phyloP scores from a whole-genome alignment of 2,113 vertebrate species.

The Tylochromis polylepis region DNA sequence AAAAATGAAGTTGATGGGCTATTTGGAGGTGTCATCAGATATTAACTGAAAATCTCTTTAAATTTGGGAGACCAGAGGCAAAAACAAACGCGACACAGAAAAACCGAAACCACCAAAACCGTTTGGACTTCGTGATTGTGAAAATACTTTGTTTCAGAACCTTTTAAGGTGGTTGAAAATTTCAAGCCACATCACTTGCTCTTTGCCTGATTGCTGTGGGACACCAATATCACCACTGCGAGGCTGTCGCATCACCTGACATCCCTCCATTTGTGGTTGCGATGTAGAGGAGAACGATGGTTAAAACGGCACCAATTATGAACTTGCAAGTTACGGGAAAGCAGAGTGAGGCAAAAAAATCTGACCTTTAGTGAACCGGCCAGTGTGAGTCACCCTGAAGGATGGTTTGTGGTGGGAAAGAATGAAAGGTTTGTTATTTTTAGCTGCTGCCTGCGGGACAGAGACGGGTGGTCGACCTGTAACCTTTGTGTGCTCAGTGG shows the following conservation, averaged over 20 bases:
- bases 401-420: not conserved
- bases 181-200: not conserved
- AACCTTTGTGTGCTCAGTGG: not conserved
- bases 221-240: not conserved
- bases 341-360: not conserved
- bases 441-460: not conserved
- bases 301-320: not conserved
- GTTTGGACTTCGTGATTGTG: not conserved
- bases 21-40: not conserved
- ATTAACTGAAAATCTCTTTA: not conserved
- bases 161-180: not conserved
- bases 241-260: not conserved
- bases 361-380: not conserved
- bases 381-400: not conserved
- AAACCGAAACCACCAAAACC: not conserved
- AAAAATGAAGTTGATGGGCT: not conserved
- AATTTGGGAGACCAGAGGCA: not conserved
- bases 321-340: not conserved
- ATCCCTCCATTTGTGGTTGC: not conserved
- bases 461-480: not conserved
- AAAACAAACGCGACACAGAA: not conserved
- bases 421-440: constrained; percentile 15
- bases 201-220: not conserved
- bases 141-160: not conserved
- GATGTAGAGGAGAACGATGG: not conserved